Conservation (phyloP, 2,888 invertebrate species). For the Spisula subtruncata region DNA sequence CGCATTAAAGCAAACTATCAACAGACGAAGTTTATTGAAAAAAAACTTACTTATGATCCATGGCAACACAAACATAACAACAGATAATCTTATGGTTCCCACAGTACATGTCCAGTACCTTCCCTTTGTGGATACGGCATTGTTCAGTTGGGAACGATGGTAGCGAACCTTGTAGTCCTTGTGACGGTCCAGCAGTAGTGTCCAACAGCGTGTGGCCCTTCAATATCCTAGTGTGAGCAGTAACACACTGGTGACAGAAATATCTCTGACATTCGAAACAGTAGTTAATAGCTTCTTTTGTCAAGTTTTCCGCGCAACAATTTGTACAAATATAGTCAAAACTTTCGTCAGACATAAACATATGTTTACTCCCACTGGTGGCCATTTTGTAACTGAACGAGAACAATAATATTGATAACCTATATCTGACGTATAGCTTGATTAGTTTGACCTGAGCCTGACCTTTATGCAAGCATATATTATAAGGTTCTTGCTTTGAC, state of each 20-base stretch:
- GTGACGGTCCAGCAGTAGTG: background rate
- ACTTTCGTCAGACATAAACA: background rate
- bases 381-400: background rate
- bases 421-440: too few relatives aligned
- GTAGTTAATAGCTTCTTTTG: background rate
- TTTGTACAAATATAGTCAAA: conserved; percentile 1
- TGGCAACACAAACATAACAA: background rate
- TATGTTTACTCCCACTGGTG: background rate
- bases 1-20: too few relatives aligned
- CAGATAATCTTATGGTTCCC: background rate
- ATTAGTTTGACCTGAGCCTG: too few relatives aligned
- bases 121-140: background rate
- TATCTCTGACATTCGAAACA: background rate
- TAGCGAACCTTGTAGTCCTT: background rate
- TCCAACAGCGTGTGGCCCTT: background rate
- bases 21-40: too few relatives aligned
- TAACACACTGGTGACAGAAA: background rate
- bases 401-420: background rate
- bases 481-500: too few relatives aligned
- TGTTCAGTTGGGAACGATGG: background rate
- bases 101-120: background rate
- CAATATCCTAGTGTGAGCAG: background rate
- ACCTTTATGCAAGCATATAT: too few relatives aligned
- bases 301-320: background rate
- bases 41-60: conserved; percentile 13